Evolutionary conservation across 2,888 invertebrate genomes (phyloP).

Genomic region (Poecilus cupreus): DNA sequence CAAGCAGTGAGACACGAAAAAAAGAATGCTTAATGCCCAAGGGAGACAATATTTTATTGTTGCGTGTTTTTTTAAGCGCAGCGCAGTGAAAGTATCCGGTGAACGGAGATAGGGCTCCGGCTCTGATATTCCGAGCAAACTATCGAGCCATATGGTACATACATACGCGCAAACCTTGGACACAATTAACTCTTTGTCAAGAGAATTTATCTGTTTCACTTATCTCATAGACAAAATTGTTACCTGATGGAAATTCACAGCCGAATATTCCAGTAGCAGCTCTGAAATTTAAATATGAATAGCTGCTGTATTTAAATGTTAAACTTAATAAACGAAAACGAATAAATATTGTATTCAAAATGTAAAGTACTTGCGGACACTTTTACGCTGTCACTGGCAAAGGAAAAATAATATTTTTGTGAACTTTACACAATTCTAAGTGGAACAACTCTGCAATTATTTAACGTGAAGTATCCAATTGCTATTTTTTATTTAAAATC

Average conservation of each 20-base stretch:
- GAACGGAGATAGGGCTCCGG: conserved; percentile 17
- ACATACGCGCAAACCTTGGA: conserved; percentile 45
- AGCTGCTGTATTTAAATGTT: background rate
- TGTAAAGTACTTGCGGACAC: background rate
- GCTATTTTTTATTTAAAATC: no score
- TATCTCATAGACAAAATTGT: conserved; percentile 36
- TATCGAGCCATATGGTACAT: conserved; percentile 42
- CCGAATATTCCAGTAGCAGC: background rate
- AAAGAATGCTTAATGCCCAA: conserved; percentile 8
- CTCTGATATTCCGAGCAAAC: background rate
- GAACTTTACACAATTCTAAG: no score
- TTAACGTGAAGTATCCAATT: no score
- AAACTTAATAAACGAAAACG: background rate
- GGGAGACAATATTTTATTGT: conserved; percentile 36
- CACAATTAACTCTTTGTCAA: conserved; percentile 53
- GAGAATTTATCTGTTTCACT: conserved; percentile 43
- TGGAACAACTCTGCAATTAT: no score
- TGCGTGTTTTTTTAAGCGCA: conserved; percentile 21
- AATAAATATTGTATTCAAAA: background rate
- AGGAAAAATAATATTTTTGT: no score
- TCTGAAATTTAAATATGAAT: conserved; percentile 20
- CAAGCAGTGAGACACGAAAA: background rate
- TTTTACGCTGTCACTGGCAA: no score
- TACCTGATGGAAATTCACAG: conserved; percentile 17
- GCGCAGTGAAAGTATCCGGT: conserved; percentile 36